A percentile compares a stretch with the other conserved stretches of the same genome.
Evolutionary conservation across 1,140 invertebrate species (phyloP).

Genomic region (Atta texana): DNA sequence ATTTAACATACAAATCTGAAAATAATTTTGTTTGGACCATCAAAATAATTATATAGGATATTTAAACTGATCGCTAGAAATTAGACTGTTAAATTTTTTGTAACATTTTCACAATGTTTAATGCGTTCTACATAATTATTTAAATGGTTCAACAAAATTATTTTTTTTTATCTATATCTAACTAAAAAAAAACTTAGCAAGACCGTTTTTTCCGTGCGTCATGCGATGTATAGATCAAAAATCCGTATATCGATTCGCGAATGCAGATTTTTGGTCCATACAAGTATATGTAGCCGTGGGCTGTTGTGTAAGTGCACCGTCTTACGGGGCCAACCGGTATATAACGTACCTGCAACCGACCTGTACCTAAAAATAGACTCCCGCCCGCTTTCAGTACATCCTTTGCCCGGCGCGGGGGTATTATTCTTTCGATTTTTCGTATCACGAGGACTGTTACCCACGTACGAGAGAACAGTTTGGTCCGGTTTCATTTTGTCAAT

Average conservation of each 20-base stretch:
- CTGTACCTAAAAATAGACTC: constrained; percentile 77
- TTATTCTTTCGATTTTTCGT: constrained; percentile 61
- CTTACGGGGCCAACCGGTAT: constrained; percentile 75
- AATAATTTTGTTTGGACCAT: no score
- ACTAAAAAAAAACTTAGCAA: no score
- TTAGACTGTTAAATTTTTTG: no score
- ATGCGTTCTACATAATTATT: no score
- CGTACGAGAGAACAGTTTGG: not conserved
- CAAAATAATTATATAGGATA: no score
- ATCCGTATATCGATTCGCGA: constrained; percentile 63
- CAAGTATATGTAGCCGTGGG: constrained; percentile 35
- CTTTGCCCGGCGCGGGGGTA: constrained; percentile 57
- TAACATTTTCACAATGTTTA: no score
- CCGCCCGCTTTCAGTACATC: constrained; percentile 74
- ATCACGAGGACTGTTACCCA: constrained; percentile 8
- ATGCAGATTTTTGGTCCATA: no score
- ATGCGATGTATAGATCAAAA: constrained; percentile 10
- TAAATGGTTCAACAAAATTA: no score
- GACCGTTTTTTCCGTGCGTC: not conserved
- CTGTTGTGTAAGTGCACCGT: constrained; percentile 67
- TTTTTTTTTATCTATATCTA: no score
- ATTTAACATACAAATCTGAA: no score
- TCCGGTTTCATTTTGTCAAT: not conserved
- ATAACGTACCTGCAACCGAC: constrained; percentile 75
- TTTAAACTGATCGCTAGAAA: no score